Percentiles rank a stretch among this genome's conserved stretches.
Evolutionary conservation across 2,113 vertebrate genomes (phyloP).

Genomic region (Podarcis cretensis): DNA sequence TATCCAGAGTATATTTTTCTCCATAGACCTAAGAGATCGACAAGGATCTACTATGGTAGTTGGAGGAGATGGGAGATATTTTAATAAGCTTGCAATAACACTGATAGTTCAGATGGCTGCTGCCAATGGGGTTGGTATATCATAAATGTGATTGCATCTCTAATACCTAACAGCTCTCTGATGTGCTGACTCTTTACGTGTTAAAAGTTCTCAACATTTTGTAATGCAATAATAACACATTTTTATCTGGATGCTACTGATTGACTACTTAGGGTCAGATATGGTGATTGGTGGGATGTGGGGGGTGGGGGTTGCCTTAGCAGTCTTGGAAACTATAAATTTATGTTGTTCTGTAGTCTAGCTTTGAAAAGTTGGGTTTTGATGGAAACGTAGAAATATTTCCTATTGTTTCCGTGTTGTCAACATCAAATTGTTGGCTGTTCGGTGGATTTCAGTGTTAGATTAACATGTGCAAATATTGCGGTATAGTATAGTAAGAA

Average conservation of each 20-base stretch:
- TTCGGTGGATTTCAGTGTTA: background rate
- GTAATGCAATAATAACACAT: conserved; percentile 5
- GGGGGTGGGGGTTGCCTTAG: background rate
- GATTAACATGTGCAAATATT: background rate
- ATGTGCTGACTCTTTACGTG: conserved; percentile 26
- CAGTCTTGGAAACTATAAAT: background rate
- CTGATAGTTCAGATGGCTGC: conserved; percentile 96
- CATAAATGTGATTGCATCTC: conserved; percentile 45
- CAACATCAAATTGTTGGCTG: background rate
- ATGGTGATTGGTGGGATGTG: background rate
- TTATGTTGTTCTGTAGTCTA: background rate
- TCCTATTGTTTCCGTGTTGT: conserved; percentile 1
- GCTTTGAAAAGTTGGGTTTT: background rate
- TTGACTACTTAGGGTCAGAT: background rate
- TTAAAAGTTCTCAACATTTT: background rate
- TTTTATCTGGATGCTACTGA: conserved; percentile 5
- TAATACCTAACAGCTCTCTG: conserved; percentile 44
- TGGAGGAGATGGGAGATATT: conserved; percentile 95
- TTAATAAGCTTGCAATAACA: conserved; percentile 89
- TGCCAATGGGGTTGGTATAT: conserved; percentile 95
- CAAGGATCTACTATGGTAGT: conserved; percentile 94
- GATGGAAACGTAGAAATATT: conserved; percentile 5
- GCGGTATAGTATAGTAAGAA: background rate
- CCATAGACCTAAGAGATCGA: conserved; percentile 93
- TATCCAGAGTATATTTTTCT: conserved; percentile 94